Evolutionary conservation across 53 echinoderm and acorn worm genomes (phyloP).

Genomic region (Holothuria leucospilota): DNA sequence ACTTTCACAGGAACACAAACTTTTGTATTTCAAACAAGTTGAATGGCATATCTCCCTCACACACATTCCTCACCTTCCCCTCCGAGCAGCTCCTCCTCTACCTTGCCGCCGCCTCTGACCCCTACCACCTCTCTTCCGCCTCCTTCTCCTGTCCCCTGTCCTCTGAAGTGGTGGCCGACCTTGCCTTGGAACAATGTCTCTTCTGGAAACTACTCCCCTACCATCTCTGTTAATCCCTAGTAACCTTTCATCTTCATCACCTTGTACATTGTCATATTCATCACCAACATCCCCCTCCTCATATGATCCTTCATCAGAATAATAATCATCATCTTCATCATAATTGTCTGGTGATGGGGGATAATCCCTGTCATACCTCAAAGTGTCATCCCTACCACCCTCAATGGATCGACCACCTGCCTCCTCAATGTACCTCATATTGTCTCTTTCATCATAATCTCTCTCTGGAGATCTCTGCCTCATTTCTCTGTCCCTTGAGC

Average conservation of each 20-base stretch:
- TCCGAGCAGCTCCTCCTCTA: neutral
- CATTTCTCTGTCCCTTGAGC: no score
- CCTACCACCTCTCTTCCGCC: conserved; percentile 14
- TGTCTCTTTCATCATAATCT: no score
- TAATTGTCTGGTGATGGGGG: neutral
- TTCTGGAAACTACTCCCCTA: neutral
- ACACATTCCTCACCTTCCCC: neutral
- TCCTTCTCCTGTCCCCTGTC: neutral
- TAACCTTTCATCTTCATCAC: neutral
- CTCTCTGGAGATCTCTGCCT: no score
- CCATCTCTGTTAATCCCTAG: neutral
- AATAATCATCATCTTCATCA: neutral
- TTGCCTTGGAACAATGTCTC: neutral
- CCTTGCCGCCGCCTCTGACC: neutral
- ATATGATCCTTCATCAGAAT: neutral
- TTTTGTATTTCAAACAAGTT: no score
- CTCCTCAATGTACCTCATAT: no score
- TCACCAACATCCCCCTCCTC: neutral
- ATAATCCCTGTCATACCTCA: neutral
- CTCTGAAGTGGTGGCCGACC: neutral
- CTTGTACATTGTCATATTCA: neutral
- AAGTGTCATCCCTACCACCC: neutral
- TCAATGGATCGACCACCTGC: no score
- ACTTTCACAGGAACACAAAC: no score
- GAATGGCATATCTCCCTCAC: no score